Evolutionary conservation across 1,140 invertebrate genomes (phyloP).

Genomic region (Acromyrmex heyeri): DNA sequence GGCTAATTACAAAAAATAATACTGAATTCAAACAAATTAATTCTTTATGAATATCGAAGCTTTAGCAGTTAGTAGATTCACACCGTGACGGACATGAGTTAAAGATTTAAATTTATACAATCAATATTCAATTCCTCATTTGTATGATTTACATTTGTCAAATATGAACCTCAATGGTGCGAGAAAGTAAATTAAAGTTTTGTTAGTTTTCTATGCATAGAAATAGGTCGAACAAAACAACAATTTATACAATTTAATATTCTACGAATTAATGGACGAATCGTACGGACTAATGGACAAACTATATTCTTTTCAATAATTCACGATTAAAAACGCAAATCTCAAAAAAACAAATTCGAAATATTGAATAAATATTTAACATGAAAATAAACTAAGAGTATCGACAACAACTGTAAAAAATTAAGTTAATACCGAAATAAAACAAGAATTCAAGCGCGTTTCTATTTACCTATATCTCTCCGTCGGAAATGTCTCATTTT

Average conservation of each 20-base stretch:
- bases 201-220: neutral
- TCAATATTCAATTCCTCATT: conserved; percentile 68
- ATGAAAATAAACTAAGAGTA: neutral
- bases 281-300: neutral
- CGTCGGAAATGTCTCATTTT: neutral
- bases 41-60: conserved; percentile 28
- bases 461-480: neutral
- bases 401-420: neutral
- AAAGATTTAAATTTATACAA: conserved; percentile 73
- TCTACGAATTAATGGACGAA: neutral
- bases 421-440: neutral
- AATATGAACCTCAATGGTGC: conserved; percentile 12
- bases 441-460: neutral
- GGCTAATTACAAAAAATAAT: conserved; percentile 53
- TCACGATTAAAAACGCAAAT: neutral
- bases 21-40: conserved; percentile 33
- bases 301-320: neutral
- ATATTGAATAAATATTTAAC: neutral
- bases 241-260: conserved; percentile 8
- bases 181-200: conserved; percentile 23
- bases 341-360: neutral
- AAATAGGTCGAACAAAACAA: neutral
- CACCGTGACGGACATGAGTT: conserved; percentile 41
- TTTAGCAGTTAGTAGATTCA: neutral
- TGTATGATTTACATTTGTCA: conserved; percentile 33